phyloP scores from a whole-genome alignment of 2,888 invertebrate genomes.

The Pterobdella sp. region DNA sequence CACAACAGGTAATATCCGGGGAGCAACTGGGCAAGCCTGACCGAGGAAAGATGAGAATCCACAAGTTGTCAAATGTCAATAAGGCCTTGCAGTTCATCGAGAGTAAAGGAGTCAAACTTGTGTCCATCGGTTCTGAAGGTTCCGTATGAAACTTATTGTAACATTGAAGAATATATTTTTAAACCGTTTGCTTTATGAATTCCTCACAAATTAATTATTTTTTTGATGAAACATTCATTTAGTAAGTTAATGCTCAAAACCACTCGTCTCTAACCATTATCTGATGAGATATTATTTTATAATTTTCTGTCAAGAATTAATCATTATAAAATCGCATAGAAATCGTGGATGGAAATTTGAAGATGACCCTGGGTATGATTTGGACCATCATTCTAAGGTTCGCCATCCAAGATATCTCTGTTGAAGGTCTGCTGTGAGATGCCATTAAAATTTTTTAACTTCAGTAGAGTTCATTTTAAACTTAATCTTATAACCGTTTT shows the following conservation, averaged over 20 bases:
- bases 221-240: too few species aligned
- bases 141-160: not conserved
- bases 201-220: too few species aligned
- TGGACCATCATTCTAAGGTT: conserved; percentile 99
- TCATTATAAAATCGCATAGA: too few species aligned
- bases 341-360: conserved; percentile 98
- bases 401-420: conserved; percentile 99
- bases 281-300: too few species aligned
- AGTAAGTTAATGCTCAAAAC: too few species aligned
- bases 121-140: conserved; percentile 98
- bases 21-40: conserved; percentile 98
- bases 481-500: too few species aligned
- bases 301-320: too few species aligned
- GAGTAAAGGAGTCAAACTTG: conserved; percentile 95
- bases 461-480: too few species aligned
- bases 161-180: not conserved
- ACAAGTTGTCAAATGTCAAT: conserved; percentile 98
- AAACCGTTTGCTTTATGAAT: too few species aligned
- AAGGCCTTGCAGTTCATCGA: conserved; percentile 98
- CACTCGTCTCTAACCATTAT: too few species aligned
- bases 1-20: conserved; percentile 62
- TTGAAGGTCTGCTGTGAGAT: conserved; percentile 60
- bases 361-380: conserved; percentile 99
- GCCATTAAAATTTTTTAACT: not conserved
- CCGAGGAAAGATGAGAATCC: conserved; percentile 96